Evolutionary conservation across 2,113 vertebrate genomes (phyloP).

Genomic region (Neotoma lepida): DNA sequence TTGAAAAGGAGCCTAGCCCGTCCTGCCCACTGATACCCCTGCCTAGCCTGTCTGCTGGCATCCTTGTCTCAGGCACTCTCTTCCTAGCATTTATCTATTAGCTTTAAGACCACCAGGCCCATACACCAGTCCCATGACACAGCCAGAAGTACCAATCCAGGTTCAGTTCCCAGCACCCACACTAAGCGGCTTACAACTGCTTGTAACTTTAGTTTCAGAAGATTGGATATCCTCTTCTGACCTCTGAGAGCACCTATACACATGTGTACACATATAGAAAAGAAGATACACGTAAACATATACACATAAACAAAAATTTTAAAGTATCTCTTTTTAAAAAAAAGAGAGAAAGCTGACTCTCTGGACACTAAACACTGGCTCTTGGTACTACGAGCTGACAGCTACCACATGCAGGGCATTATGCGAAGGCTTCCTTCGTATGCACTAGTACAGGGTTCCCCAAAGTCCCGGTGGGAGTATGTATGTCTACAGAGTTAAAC

Average conservation of each 20-base stretch:
- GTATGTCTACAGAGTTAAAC: background rate
- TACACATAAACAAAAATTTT: background rate
- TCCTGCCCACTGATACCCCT: slow-evolving; percentile 1
- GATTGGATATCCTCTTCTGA: too few relatives aligned
- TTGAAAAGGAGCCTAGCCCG: background rate
- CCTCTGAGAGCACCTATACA: background rate
- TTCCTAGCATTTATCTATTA: background rate
- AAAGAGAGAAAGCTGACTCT: background rate
- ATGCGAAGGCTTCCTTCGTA: too few relatives aligned
- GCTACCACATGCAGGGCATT: background rate
- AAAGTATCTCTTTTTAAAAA: background rate
- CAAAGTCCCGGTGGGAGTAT: background rate
- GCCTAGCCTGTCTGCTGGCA: background rate
- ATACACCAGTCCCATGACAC: fast-evolving
- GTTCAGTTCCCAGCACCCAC: background rate
- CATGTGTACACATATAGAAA: background rate
- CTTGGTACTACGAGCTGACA: fast-evolving
- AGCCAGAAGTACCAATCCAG: background rate
- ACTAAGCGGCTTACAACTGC: background rate
- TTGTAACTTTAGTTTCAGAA: background rate
- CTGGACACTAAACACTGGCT: too few relatives aligned
- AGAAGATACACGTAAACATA: background rate
- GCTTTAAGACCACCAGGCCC: background rate
- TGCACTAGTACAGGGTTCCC: fast-evolving
- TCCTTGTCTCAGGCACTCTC: background rate